phyloP scores from a whole-genome alignment of 1,140 invertebrate species.

The Drosophila bipectinata region DNA sequence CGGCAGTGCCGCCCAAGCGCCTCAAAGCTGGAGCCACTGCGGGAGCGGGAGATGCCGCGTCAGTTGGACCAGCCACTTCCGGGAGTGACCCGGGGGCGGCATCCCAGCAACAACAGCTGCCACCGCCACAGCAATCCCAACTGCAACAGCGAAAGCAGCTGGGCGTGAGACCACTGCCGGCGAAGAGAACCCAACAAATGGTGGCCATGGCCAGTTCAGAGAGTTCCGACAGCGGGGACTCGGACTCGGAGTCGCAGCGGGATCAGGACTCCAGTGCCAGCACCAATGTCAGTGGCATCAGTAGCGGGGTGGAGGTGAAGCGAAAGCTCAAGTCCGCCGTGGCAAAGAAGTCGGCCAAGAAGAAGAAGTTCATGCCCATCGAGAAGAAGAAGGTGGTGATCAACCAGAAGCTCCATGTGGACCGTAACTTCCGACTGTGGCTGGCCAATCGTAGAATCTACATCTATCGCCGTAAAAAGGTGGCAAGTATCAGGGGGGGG shows the following conservation, averaged over 20 bases:
- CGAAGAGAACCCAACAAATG: neutral
- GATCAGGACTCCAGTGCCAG: constrained; percentile 6
- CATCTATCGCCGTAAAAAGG: constrained; percentile 70
- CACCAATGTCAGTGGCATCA: neutral
- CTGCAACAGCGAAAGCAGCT: neutral
- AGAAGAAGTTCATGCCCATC: constrained; percentile 51
- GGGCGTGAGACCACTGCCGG: neutral
- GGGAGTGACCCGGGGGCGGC: neutral
- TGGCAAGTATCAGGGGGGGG: constrained; percentile 9
- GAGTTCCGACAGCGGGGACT: constrained; percentile 25
- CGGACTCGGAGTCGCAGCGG: constrained; percentile 29
- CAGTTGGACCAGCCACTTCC: neutral
- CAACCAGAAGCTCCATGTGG: constrained; percentile 49
- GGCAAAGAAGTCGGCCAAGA: constrained; percentile 39
- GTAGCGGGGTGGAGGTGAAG: neutral
- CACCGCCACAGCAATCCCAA: neutral
- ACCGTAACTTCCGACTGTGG: constrained; percentile 74
- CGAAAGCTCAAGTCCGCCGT: neutral
- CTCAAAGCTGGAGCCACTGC: constrained; percentile 15
- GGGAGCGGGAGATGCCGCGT: neutral
- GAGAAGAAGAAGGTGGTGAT: constrained; percentile 41
- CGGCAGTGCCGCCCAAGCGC: constrained; percentile 19
- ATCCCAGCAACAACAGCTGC: neutral
- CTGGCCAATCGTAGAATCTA: constrained; percentile 73
- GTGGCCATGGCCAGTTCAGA: constrained; percentile 30